Conservation (phyloP, 1,140 invertebrate species). For the Drosophila orosa region DNA sequence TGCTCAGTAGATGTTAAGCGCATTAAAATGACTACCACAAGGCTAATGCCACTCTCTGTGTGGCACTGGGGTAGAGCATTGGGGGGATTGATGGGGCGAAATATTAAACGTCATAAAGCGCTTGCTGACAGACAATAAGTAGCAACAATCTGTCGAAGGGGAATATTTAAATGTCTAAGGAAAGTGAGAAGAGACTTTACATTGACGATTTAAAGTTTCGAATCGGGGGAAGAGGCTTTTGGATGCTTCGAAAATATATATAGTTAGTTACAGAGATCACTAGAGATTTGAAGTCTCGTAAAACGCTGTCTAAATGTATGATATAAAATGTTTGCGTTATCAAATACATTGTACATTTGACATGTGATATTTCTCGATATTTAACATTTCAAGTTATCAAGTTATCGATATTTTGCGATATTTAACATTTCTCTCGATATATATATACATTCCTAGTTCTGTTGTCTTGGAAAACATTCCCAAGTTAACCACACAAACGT, state of each 20-base stretch:
- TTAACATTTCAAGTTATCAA: not conserved
- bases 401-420: not conserved
- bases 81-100: not conserved
- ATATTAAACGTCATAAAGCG: slow-evolving; percentile 29
- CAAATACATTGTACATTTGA: no score
- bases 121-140: slow-evolving; percentile 29
- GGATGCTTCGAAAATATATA: no score
- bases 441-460: not conserved
- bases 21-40: slow-evolving; percentile 55
- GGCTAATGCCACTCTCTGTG: slow-evolving; percentile 26
- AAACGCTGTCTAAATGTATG: no score
- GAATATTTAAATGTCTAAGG: slow-evolving; percentile 16
- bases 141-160: slow-evolving; percentile 15
- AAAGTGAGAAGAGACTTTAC: slow-evolving; percentile 1
- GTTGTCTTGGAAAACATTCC: slow-evolving; percentile 2
- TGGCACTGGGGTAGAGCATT: not conserved
- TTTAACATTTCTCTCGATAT: not conserved
- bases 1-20: slow-evolving; percentile 55
- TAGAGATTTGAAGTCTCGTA: not conserved
- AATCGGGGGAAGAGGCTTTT: no score
- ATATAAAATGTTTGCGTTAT: no score
- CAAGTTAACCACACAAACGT: not conserved
- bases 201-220: not conserved
- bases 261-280: not conserved
- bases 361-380: not conserved